Base-by-base conservation (phyloP, 2,113 vertebrate species). In the Spizaetus ornatus region DNA sequence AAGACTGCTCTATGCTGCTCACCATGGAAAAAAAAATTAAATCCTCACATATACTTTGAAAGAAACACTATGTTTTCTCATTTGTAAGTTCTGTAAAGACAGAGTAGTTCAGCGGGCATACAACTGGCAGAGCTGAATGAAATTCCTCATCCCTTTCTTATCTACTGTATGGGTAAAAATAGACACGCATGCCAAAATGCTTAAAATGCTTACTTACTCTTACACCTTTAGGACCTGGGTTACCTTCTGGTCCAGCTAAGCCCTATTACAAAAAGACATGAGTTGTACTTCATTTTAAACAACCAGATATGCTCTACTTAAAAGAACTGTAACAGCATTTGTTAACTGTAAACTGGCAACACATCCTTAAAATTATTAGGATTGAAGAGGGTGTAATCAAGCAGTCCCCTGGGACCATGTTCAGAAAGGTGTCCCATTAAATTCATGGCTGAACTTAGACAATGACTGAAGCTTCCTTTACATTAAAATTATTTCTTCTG, bases 151-250 rank as follows among this genome's bases (percentile, higher is more conserved):
- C 16, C 19, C 38, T 74, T 74, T 70, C 25, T 66, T 29, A 53
- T 9, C 20, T 48, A 56, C 17, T 58, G 1, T 38, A 36, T 42
- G 16, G 19, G 16, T 50, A 47, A 82, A 82, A 84, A 84, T 6
- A 97, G 66, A 45, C n/a, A 90, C 1, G 5, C 17, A 73, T 70
- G 82, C 74, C 16, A 95, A 94, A 97, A 97, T 48, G 83, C 59
- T 93, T 98, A 95, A 94, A 97, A 97, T 48, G 83, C 59, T 93
- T 98, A 99, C 99, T 99, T 99, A 99, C 99, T 97, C 98, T 98
- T 86, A 98, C 86, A 97, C 99, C 99, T 99, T 99, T 99, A 97
- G 99, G 98, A 86, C 99, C 99, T 67, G 98, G 98, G 97, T 98
- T 99, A 97, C 99, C 99, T 98, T 99, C 98, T 81, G 99, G 99